Evolutionary conservation across 35 echinoderm and acorn worm species (phyloP).

Genomic region (Apostichopus japonicus): DNA sequence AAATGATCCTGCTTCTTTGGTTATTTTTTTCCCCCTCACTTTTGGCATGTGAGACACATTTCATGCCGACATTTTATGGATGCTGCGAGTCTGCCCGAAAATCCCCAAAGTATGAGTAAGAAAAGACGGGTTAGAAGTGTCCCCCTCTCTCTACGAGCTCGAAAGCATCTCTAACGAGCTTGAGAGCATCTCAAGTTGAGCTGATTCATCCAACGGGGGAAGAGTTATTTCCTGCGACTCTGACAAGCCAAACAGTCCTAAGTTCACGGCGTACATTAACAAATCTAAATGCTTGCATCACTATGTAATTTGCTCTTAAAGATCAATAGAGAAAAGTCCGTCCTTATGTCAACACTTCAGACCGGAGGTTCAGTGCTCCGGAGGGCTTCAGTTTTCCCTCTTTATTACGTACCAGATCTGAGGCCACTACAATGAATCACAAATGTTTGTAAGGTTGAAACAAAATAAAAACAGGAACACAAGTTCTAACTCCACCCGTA

Average conservation of each 20-base stretch:
- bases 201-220: background rate
- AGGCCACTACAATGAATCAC: background rate
- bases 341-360: conserved; percentile 32
- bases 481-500: background rate
- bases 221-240: background rate
- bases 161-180: too few relatives aligned
- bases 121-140: background rate
- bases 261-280: conserved; percentile 15
- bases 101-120: background rate
- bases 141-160: background rate
- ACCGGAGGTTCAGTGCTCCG: background rate
- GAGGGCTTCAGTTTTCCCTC: background rate
- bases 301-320: conserved; percentile 53
- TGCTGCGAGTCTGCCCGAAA: background rate
- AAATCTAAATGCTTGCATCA: conserved; percentile 34
- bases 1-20: background rate
- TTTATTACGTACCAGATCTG: background rate
- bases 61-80: too few relatives aligned
- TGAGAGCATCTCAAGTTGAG: background rate
- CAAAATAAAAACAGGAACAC: too few relatives aligned
- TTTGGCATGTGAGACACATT: too few relatives aligned
- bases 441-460: too few relatives aligned
- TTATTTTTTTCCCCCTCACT: too few relatives aligned
- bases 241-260: conserved; percentile 26
- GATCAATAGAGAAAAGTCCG: conserved; percentile 20